A percentile compares a stretch with the other conserved stretches of the same genome.
phyloP scores from a whole-genome alignment of 2,797 vertebrate genomes.

The Rhincodon typus region DNA sequence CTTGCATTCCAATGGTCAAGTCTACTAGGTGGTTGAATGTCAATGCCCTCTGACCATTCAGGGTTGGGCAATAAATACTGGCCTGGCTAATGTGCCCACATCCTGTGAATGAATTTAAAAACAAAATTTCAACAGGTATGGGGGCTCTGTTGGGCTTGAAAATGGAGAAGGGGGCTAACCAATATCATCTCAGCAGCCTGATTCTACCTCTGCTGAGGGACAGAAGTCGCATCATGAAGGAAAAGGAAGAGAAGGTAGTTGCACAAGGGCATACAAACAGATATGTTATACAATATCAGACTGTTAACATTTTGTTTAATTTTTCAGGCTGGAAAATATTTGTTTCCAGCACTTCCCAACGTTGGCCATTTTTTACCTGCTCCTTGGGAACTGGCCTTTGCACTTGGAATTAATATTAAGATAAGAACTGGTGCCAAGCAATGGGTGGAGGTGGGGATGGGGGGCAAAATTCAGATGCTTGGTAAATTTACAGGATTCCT shows the following conservation, averaged over 20 bases:
- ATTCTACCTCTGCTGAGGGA: neutral
- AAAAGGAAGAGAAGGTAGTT: neutral
- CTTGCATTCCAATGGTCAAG: neutral
- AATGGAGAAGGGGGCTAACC: neutral
- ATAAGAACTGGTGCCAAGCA: neutral
- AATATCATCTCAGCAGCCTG: neutral
- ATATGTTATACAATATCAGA: neutral
- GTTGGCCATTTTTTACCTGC: neutral
- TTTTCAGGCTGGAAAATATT: neutral
- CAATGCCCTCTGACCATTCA: no score
- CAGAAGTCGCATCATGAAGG: neutral
- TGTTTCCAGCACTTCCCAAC: neutral
- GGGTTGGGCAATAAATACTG: no score
- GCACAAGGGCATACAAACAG: neutral
- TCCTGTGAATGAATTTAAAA: no score
- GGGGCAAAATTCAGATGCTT: neutral
- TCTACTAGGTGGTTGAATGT: neutral
- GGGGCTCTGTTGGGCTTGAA: neutral
- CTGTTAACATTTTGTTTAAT: neutral
- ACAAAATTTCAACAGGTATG: no score
- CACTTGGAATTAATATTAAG: neutral
- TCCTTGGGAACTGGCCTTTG: neutral
- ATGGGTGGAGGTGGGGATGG: neutral
- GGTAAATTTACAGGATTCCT: neutral
- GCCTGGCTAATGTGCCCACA: no score